These are phyloP conservation scores for Amphiura filiformis DNA, from an alignment of 35 echinoderm and acorn worm genomes.

Conservation along the genomic window DNA sequence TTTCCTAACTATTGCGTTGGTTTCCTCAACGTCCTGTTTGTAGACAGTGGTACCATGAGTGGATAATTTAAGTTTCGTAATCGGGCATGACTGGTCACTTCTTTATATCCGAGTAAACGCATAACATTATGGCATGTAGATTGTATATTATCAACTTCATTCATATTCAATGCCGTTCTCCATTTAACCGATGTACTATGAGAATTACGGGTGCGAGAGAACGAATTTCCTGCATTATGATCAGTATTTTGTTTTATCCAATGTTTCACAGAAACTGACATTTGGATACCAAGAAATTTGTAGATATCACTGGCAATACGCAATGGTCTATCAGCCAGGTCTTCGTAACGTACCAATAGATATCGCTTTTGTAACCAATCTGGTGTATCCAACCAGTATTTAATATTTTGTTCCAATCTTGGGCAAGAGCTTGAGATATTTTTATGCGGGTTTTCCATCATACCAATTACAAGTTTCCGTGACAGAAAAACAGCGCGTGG, in stretches of 20 bases:
- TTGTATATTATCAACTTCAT: too few relatives aligned
- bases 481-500: neutral
- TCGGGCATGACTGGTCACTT: too few relatives aligned
- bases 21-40: too few relatives aligned
- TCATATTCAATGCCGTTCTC: too few relatives aligned
- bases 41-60: too few relatives aligned
- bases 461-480: neutral
- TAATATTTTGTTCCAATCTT: neutral
- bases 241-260: neutral
- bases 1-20: too few relatives aligned
- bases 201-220: neutral
- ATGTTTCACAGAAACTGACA: neutral
- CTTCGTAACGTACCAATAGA: neutral
- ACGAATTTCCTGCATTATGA: neutral
- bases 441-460: neutral
- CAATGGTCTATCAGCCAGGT: neutral
- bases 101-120: too few relatives aligned
- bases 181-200: neutral
- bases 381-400: neutral
- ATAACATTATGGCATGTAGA: too few relatives aligned
- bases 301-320: neutral
- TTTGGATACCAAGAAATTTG: neutral
- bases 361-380: neutral
- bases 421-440: neutral
- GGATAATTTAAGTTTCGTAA: too few relatives aligned